phyloP scores from a whole-genome alignment of 2,113 vertebrate genomes.

The Colossoma macropomum region DNA sequence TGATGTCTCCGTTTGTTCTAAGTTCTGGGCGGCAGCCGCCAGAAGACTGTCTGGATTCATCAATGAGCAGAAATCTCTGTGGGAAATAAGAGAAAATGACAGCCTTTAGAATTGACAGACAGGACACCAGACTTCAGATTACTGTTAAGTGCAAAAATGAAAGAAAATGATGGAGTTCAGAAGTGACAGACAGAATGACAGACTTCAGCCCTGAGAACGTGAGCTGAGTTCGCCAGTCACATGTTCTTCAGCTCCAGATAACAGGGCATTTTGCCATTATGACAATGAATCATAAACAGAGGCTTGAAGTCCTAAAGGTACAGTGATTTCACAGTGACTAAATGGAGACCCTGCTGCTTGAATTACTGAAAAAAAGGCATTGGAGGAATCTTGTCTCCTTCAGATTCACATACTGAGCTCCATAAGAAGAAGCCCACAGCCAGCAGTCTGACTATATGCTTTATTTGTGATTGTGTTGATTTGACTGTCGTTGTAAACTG shows the following conservation, averaged over 20 bases:
- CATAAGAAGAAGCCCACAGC: not conserved
- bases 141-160: constrained; percentile 3
- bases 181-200: constrained; percentile 10
- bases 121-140: constrained; percentile 26
- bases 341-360: not conserved
- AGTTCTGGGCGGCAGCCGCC: not conserved
- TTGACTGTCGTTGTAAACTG: too few relatives aligned
- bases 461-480: too few relatives aligned
- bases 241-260: constrained; percentile 6
- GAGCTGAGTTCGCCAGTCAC: constrained; percentile 13
- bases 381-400: not conserved
- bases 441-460: too few relatives aligned
- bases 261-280: not conserved
- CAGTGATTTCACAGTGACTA: constrained; percentile 8
- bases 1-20: constrained; percentile 10
- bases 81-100: constrained; percentile 35
- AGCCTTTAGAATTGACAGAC: constrained; percentile 7
- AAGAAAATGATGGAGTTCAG: constrained; percentile 31
- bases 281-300: constrained; percentile 2
- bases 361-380: not conserved
- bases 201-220: constrained; percentile 8
- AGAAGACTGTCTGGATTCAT: constrained; percentile 19
- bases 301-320: not conserved
- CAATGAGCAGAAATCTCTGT: constrained; percentile 34
- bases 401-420: not conserved